phyloP scores from a whole-genome alignment of 2,888 invertebrate genomes.

The Muschampia plurimacula region DNA sequence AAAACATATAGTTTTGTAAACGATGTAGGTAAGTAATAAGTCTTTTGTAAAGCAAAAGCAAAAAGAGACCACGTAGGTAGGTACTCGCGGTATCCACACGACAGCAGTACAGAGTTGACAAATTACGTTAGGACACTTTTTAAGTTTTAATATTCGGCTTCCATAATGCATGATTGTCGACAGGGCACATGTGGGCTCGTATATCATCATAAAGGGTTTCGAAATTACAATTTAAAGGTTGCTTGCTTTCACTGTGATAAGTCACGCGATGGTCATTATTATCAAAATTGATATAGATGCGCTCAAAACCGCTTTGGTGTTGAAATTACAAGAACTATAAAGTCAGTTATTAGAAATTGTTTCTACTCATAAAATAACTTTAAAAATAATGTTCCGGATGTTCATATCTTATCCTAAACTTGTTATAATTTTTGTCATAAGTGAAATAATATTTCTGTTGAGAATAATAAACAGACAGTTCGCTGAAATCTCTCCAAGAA shows the following conservation, averaged over 20 bases:
- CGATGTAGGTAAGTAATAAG: background rate
- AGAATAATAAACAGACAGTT: background rate
- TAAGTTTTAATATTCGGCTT: conserved; percentile 64
- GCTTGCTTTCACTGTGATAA: conserved; percentile 67
- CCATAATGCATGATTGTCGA: conserved; percentile 55
- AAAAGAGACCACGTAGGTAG: background rate
- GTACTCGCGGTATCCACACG: background rate
- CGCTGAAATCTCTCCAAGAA: background rate
- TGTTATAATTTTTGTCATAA: background rate
- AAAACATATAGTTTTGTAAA: too few species aligned
- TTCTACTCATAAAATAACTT: background rate
- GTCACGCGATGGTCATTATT: conserved; percentile 63
- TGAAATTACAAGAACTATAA: background rate
- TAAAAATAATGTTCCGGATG: background rate
- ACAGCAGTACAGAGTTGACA: conserved; percentile 15
- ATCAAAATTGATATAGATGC: conserved; percentile 39
- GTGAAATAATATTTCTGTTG: background rate
- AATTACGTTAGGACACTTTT: conserved; percentile 40
- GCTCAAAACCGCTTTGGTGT: conserved; percentile 12
- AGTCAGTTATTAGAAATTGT: background rate
- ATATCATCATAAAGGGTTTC: conserved; percentile 64
- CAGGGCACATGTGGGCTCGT: conserved; percentile 54
- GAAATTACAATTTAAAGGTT: conserved; percentile 66
- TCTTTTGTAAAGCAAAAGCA: background rate
- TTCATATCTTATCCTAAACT: background rate